Percentiles rank a stretch among this genome's conserved stretches.
These are phyloP conservation scores for Grammomys dolichurus DNA, from an alignment of 2,113 vertebrate genomes.

Conservation along the genomic window DNA sequence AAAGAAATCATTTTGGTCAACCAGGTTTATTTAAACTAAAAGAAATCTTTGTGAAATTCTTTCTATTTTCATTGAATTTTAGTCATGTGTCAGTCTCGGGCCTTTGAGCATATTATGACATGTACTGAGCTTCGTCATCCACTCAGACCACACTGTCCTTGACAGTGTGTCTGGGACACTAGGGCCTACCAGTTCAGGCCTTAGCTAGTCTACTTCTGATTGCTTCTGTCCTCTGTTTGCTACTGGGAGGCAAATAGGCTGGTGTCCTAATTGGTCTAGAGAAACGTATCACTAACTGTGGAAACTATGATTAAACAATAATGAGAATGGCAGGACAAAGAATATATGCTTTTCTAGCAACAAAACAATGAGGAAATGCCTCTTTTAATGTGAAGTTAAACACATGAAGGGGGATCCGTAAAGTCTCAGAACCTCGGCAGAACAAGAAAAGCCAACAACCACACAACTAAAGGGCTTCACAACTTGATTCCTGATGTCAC, in stretches of 20 bases:
- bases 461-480: neutral
- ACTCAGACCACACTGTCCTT: neutral
- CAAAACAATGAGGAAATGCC: constrained; percentile 61
- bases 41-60: neutral
- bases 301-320: constrained; percentile 73
- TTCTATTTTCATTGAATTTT: constrained; percentile 5
- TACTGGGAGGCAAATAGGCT: constrained; percentile 59
- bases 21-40: neutral
- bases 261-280: constrained; percentile 76
- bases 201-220: constrained; percentile 17
- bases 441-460: constrained; percentile 69
- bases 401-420: neutral
- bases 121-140: neutral
- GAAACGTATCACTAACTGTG: constrained; percentile 74
- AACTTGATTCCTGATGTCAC: constrained; percentile 59
- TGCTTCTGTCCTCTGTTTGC: constrained; percentile 57
- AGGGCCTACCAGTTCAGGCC: neutral
- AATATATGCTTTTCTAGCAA: constrained; percentile 58
- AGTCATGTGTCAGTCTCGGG: neutral
- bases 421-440: constrained; percentile 61
- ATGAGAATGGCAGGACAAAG: constrained; percentile 39
- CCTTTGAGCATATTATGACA: neutral
- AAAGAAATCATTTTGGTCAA: neutral
- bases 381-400: constrained; percentile 30
- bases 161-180: neutral